Base-by-base conservation (phyloP, 1,140 invertebrate species). In the Sarcophaga peregrina region DNA sequence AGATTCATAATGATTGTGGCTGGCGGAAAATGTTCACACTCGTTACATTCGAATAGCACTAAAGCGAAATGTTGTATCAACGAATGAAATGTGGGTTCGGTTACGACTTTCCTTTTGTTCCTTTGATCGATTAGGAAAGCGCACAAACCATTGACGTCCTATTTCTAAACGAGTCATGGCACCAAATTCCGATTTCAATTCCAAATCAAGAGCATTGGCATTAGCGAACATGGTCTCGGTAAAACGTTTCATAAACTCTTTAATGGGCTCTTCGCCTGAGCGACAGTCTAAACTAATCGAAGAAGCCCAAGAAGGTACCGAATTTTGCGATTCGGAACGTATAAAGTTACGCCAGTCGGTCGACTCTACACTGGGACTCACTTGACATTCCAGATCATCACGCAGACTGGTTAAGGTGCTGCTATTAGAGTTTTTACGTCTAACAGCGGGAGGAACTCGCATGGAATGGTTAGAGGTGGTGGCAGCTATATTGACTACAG, bases 1-100 rank as follows among this genome's bases (percentile, higher is more conserved):
- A 96, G 95, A 86, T 96, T 96, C 95, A 96, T 96, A 13, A 96
- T 92, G 62, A 93, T 93, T 85, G 95, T 95, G 8, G 95, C 95
- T 10, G 95, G 95, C 5, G 93, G 93, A 85, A 94, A 96, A 86
- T 96, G 95, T 85, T 96, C 95, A 5, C 94, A 93, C 86, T 95
- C 95, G 82, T 93, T 92, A 85, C 95, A 96, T 90, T 96, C 95
- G 87, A 96, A 96, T 58, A 96, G 90, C 13, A 95, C 93, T 11
- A 96, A 92, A 5, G 95, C 94, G 87, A 96, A 95, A 89, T 95
- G 94, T 89, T 96, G 95, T 8, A 95, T 93, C 82, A 96, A 90
- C 1, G 94, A 93, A 89, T 95, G 95, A 87, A 96, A 96, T n/a
- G 95, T 95, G 20, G 93, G 91, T 85, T 96, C 95, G 48, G 92